Evolutionary conservation across 2,113 vertebrate genomes (phyloP).

Genomic region (Sinocyclocheilus anshuiensis): DNA sequence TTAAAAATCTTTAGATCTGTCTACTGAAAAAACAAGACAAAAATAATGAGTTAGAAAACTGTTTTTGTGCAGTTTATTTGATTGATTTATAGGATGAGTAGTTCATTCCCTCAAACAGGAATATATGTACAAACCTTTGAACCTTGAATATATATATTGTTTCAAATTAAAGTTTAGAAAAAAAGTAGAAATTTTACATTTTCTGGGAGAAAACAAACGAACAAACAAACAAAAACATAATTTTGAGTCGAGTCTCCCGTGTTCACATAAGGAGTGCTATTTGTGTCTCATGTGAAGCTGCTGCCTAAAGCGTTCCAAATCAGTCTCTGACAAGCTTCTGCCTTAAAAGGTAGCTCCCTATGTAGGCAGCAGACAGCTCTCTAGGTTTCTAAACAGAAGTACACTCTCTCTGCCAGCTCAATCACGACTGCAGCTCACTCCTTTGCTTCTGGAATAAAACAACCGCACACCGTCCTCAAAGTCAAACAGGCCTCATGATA

Average conservation of each 20-base stretch:
- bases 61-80: background rate
- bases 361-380: background rate
- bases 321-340: background rate
- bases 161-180: background rate
- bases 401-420: background rate
- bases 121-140: too few relatives aligned
- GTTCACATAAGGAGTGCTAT: background rate
- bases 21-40: too few relatives aligned
- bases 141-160: too few relatives aligned
- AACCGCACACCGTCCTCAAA: background rate
- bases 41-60: too few relatives aligned
- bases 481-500: background rate
- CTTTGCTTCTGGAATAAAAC: slow-evolving; percentile 9
- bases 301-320: too few relatives aligned
- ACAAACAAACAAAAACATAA: background rate
- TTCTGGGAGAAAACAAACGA: background rate
- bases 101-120: too few relatives aligned
- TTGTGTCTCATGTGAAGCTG: background rate
- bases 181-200: background rate
- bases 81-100: background rate
- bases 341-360: background rate
- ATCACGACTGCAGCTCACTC: slow-evolving; percentile 29
- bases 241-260: background rate
- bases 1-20: too few relatives aligned
- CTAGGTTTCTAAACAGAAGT: background rate